These are phyloP conservation scores for Zygothrica quintamaculata DNA, from an alignment of 2,888 invertebrate genomes.

Conservation along the genomic window DNA sequence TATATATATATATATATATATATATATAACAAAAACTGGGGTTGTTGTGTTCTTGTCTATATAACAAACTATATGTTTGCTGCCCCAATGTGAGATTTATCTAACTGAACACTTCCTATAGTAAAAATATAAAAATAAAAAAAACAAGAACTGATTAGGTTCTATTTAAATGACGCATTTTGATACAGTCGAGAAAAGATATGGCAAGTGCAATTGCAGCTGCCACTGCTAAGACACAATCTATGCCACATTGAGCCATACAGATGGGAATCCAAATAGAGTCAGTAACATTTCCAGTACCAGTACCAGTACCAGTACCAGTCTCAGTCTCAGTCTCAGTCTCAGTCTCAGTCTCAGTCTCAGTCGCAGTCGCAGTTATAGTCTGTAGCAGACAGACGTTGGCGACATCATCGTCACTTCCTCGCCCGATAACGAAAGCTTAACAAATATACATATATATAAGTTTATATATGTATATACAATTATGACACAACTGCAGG, in stretches of 20 bases:
- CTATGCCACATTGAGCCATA: background rate
- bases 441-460: slow-evolving; percentile 23
- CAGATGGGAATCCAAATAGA: slow-evolving; percentile 14
- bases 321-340: slow-evolving; percentile 11
- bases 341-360: background rate
- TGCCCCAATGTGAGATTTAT: slow-evolving; percentile 65
- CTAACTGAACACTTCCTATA: slow-evolving; percentile 54
- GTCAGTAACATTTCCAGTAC: background rate
- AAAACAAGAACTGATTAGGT: slow-evolving; percentile 43
- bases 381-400: slow-evolving; percentile 24
- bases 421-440: slow-evolving; percentile 63
- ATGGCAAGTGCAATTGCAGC: background rate
- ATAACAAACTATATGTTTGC: slow-evolving; percentile 1
- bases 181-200: slow-evolving; percentile 11
- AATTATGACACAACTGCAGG: slow-evolving; percentile 52
- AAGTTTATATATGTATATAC: slow-evolving; percentile 32
- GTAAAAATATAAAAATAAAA: slow-evolving; percentile 4
- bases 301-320: background rate
- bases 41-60: background rate
- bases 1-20: background rate
- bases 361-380: slow-evolving; percentile 14
- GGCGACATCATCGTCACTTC: slow-evolving; percentile 71
- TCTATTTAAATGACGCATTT: slow-evolving; percentile 67
- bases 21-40: slow-evolving; percentile 2
- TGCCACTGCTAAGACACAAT: background rate